Conservation (phyloP, 1,140 invertebrate species). For the Sesamia nonagrioides region DNA sequence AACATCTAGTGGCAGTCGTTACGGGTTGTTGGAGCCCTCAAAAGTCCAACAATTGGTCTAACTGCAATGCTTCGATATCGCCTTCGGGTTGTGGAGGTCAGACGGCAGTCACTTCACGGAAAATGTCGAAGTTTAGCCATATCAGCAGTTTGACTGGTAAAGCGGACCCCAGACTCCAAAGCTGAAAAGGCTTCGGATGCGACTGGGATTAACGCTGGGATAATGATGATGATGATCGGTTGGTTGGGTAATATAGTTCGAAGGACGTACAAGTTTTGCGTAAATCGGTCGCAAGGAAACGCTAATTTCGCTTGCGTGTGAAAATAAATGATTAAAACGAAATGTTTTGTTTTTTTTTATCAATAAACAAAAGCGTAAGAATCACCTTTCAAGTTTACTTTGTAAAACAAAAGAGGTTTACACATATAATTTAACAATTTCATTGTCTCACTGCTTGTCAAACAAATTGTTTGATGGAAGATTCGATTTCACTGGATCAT, state of each 20-base stretch:
- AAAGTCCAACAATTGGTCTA: too few species aligned
- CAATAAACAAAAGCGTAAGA: not conserved
- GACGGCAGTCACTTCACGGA: too few species aligned
- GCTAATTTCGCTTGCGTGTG: slow-evolving; percentile 56
- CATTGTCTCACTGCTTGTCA: not conserved
- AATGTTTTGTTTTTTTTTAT: not conserved
- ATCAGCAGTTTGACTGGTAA: too few species aligned
- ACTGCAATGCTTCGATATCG: too few species aligned
- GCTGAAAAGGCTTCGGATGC: too few species aligned
- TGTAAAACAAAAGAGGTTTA: slow-evolving; percentile 5
- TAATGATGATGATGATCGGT: too few species aligned
- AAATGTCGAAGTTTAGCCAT: too few species aligned
- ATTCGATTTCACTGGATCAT: not conserved
- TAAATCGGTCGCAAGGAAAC: slow-evolving; percentile 59
- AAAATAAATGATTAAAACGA: slow-evolving; percentile 1
- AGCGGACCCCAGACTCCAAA: too few species aligned
- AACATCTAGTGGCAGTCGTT: too few species aligned
- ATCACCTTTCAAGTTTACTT: not conserved
- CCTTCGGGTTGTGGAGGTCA: too few species aligned
- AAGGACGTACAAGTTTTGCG: slow-evolving; percentile 58
- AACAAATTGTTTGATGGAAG: not conserved
- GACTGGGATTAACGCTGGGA: too few species aligned
- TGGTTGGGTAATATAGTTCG: slow-evolving; percentile 48
- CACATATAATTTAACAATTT: not conserved
- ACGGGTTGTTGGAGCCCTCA: too few species aligned